Percentiles rank a stretch among this genome's conserved stretches.
These are phyloP conservation scores for Echeneis naucrates DNA, from an alignment of 2,797 vertebrate species.

Conservation along the genomic window DNA sequence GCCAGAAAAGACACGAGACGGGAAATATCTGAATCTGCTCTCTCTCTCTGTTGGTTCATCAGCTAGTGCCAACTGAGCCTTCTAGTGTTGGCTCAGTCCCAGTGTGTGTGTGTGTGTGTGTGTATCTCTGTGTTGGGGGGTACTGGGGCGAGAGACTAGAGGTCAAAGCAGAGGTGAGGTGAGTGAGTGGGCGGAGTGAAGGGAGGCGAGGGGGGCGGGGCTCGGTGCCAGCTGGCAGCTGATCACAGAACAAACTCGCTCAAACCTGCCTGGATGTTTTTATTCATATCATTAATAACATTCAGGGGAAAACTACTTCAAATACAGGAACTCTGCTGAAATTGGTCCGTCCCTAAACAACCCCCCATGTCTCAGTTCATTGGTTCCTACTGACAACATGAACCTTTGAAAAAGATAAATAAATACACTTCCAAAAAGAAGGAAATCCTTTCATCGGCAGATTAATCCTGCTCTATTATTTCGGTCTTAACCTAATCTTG, in stretches of 20 bases:
- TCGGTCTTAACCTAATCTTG: no score
- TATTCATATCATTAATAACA: slow-evolving; percentile 16
- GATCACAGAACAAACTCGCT: slow-evolving; percentile 68
- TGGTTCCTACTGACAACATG: background rate
- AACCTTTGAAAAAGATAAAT: background rate
- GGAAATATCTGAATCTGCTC: background rate
- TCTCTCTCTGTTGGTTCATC: slow-evolving; percentile 17
- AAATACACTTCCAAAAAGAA: no score
- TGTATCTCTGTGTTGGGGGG: slow-evolving; percentile 11
- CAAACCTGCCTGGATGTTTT: slow-evolving; percentile 51
- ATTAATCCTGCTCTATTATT: no score
- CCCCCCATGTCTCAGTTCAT: background rate
- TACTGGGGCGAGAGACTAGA: slow-evolving; percentile 65
- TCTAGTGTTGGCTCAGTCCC: slow-evolving; percentile 77
- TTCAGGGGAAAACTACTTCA: background rate
- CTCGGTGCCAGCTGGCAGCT: slow-evolving; percentile 80
- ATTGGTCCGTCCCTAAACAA: background rate
- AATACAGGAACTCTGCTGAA: no score
- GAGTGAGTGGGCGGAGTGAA: slow-evolving; percentile 58
- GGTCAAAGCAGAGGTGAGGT: slow-evolving; percentile 81
- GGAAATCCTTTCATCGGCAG: background rate
- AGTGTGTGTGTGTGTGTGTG: slow-evolving; percentile 34
- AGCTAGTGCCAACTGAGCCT: slow-evolving; percentile 74
- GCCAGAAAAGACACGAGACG: no score
- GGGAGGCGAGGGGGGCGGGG: slow-evolving; percentile 35